Conservation (phyloP, 2,797 vertebrate species). For the Cynopterus sphinx region DNA sequence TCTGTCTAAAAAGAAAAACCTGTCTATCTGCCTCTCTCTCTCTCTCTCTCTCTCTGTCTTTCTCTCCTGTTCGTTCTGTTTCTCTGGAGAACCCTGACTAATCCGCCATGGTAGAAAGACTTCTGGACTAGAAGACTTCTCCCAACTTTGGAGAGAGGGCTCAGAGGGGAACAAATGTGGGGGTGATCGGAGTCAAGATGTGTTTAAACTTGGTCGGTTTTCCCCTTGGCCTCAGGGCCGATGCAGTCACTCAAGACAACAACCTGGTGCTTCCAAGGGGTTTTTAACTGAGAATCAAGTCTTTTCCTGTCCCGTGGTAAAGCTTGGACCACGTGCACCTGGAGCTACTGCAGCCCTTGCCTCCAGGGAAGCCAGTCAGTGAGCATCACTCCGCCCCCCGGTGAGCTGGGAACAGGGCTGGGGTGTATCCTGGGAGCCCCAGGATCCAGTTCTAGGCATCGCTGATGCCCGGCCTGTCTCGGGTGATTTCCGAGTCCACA, state of each 20-base stretch:
- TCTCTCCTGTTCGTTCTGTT: background rate
- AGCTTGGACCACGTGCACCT: background rate
- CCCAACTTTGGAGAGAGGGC: background rate
- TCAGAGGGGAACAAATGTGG: background rate
- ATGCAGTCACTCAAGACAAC: background rate
- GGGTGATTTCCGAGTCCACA: background rate
- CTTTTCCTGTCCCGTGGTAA: background rate
- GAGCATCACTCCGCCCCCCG: rapidly evolving
- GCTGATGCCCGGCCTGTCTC: background rate
- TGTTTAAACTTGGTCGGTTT: background rate
- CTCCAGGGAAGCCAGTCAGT: background rate
- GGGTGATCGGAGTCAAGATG: background rate
- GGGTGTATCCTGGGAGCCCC: rapidly evolving
- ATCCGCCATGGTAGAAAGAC: background rate
- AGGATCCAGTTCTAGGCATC: too few relatives aligned
- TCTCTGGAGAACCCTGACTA: background rate
- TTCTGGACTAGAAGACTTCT: background rate
- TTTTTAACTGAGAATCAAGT: background rate
- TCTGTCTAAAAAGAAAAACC: background rate
- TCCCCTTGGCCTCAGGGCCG: background rate
- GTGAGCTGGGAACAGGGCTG: background rate
- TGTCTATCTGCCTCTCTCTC: background rate
- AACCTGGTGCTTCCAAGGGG: background rate
- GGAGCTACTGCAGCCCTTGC: too few relatives aligned
- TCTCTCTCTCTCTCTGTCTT: background rate